Evolutionary conservation across 2,888 invertebrate genomes (phyloP).

Genomic region (Deroplatys truncata): DNA sequence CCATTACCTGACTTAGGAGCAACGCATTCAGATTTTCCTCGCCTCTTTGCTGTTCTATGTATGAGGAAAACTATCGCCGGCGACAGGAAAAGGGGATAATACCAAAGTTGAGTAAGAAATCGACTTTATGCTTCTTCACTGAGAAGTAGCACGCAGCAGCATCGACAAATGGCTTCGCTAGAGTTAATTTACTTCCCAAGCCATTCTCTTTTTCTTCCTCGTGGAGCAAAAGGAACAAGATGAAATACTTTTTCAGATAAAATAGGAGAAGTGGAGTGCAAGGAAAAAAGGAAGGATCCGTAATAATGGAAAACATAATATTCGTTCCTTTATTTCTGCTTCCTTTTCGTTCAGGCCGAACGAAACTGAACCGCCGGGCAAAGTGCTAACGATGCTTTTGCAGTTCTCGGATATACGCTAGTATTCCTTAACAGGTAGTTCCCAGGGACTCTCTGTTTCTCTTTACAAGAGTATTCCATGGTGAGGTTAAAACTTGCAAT

Average conservation of each 20-base stretch:
- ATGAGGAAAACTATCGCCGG: background rate
- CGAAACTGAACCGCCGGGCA: background rate
- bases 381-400: background rate
- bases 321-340: background rate
- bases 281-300: background rate
- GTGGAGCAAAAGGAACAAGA: background rate
- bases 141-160: background rate
- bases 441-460: background rate
- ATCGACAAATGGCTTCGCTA: background rate
- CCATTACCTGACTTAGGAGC: background rate
- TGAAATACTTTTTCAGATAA: background rate
- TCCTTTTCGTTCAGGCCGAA: background rate
- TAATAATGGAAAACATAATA: background rate
- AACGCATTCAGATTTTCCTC: background rate
- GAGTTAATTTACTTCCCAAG: constrained; percentile 1
- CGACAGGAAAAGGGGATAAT: background rate
- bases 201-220: background rate
- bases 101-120: constrained; percentile 1
- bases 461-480: background rate
- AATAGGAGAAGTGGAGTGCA: background rate
- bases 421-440: background rate
- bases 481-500: too few species aligned
- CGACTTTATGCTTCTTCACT: background rate
- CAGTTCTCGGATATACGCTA: background rate
- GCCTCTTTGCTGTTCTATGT: background rate